Conservation (phyloP, 2,888 invertebrate genomes). For the Desoria tigrina region DNA sequence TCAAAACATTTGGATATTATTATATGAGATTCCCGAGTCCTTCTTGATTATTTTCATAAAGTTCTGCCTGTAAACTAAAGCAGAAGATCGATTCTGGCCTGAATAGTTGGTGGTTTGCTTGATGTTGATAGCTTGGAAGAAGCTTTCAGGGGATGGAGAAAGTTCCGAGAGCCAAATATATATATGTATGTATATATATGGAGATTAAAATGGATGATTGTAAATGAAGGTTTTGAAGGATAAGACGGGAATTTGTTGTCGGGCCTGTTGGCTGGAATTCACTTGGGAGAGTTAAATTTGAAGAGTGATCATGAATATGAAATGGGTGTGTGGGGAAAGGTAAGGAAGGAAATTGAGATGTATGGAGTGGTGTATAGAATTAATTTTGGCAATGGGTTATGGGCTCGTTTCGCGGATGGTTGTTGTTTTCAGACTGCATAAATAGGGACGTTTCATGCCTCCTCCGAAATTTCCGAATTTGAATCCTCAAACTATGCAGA, state of each 20-base stretch:
- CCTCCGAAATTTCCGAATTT: background rate
- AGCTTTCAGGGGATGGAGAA: too few species aligned
- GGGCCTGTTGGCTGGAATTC: background rate
- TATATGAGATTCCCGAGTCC: too few species aligned
- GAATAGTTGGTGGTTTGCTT: too few species aligned
- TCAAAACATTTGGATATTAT: too few species aligned
- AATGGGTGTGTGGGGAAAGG: background rate
- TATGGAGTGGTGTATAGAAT: conserved; percentile 32
- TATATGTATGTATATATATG: too few species aligned
- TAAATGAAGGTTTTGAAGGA: background rate
- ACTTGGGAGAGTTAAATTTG: conserved; percentile 12
- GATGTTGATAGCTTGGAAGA: too few species aligned
- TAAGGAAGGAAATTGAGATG: conserved; percentile 35
- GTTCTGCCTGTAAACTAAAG: too few species aligned
- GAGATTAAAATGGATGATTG: conserved; percentile 7
- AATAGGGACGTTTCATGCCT: background rate
- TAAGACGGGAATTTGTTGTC: background rate
- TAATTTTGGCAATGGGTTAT: conserved; percentile 42
- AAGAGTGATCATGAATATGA: conserved; percentile 15
- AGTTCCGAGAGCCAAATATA: too few species aligned
- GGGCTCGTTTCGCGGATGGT: conserved; percentile 35
- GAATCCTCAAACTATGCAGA: too few species aligned
- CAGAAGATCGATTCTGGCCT: too few species aligned
- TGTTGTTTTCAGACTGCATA: conserved; percentile 38
- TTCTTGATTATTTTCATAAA: too few species aligned